Base-by-base conservation (phyloP, 2,113 vertebrate species). In the Zosterops pallidus region DNA sequence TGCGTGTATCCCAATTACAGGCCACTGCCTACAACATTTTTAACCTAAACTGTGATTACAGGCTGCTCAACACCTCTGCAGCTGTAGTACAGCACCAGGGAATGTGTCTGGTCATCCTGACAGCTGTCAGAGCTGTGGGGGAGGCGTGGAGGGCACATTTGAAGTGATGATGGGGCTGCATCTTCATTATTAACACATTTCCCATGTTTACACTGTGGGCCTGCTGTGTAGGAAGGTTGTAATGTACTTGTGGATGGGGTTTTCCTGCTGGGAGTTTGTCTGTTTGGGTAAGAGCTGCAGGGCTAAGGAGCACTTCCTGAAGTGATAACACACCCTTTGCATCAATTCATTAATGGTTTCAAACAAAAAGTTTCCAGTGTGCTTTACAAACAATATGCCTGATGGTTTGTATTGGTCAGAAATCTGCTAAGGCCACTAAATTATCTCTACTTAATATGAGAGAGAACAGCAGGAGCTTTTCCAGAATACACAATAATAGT, bases 171-270 rank as follows among this genome's bases (percentile, higher is more conserved):
- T 5, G 26, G 12, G 20, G 14, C 35, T 41, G 33, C 5, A 55
- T 10, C 26, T 78, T 39, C 65, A 7, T n/a, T 55, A 50, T 41
- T 37, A 53, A 44, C 31, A 5, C 24, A 1, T 37, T 69, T 24
- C 24, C 8, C 31, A 15, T 1, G 2, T 31, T 80, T 41, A 24
- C 0, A 1, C 29, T 4, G 12, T 10, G 62, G 14, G 18, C 11
- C 26, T 13, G 1, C 50, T 21, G 17, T 0, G 4, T 7, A 50
- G 39, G 55, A 44, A 20, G 2, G n/a, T 33, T 39, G 44, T 39
- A 33, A 39, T 0, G 0, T 19, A 5, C 15, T n/a, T 4, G 1
- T 5, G 37, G 83, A 6, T 23, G 5, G 13, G 4, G 24, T 24
- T 64, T 68, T 89, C 39, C 24, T 62, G 1, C 37, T n/a, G 31